Conservation (phyloP, 2,113 vertebrate species). For the Phylloscopus whistleri region DNA sequence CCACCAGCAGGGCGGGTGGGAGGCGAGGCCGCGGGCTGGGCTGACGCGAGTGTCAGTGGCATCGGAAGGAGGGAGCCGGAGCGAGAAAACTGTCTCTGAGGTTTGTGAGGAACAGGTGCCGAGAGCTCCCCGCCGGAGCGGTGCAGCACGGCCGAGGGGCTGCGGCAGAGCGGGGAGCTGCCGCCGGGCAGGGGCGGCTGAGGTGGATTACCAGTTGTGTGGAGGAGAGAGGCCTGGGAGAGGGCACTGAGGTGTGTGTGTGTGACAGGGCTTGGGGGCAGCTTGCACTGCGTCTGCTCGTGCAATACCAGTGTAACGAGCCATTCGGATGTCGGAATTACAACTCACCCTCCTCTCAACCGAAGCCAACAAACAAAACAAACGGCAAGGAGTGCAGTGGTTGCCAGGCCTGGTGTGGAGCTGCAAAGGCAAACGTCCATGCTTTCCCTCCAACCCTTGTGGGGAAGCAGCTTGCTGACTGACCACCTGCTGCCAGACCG, state of each 20-base stretch:
- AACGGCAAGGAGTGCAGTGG: neutral
- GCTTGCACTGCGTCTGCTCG: neutral
- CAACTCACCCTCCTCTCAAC: neutral
- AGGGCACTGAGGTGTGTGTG: neutral
- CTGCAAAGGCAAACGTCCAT: neutral
- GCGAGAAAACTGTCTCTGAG: constrained; percentile 46
- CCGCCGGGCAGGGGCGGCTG: constrained; percentile 43
- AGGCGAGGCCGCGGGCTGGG: neutral
- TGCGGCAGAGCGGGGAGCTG: neutral
- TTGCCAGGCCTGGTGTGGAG: neutral
- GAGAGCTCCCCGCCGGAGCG: neutral
- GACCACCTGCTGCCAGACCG: accelerated
- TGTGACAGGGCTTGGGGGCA: neutral
- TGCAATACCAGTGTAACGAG: constrained; percentile 44
- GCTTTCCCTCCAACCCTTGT: neutral
- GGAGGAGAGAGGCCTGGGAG: constrained; percentile 42
- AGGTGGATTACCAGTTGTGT: constrained; percentile 76
- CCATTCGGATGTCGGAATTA: neutral
- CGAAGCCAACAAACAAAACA: neutral
- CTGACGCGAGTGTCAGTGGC: constrained; percentile 25
- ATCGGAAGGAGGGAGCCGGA: neutral
- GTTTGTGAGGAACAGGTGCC: constrained; percentile 30
- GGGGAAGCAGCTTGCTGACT: neutral
- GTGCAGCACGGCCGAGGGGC: neutral
- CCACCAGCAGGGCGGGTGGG: neutral